Percentiles rank a stretch among this genome's conserved stretches.
Evolutionary conservation across 92 coral and sea anemone genomes (phyloP).

Genomic region (Epizoanthus rinbou): DNA sequence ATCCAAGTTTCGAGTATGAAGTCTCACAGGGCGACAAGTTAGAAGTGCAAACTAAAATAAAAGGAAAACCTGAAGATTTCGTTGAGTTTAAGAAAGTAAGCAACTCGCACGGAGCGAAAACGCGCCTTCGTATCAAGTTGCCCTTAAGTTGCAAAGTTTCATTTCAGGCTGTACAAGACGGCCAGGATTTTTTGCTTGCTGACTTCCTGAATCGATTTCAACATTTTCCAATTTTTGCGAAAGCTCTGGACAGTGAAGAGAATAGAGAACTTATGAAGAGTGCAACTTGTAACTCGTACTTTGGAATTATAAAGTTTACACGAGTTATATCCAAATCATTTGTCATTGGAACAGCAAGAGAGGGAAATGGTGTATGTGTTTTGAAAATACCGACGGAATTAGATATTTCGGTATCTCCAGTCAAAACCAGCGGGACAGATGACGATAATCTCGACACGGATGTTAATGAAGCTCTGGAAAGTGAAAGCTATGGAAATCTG

Average conservation of each 20-base stretch:
- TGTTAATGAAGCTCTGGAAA: conserved; percentile 7
- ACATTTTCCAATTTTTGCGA: conserved; percentile 19
- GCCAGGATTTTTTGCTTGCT: conserved; percentile 5
- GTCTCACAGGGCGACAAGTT: conserved; percentile 31
- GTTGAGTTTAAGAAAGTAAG: conserved; percentile 6
- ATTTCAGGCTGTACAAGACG: conserved; percentile 6
- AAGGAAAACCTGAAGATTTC: neutral
- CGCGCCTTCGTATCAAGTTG: neutral
- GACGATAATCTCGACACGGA: neutral
- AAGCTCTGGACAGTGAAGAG: conserved; percentile 6
- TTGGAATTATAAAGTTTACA: conserved; percentile 1
- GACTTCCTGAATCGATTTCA: conserved; percentile 9
- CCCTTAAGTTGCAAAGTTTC: conserved; percentile 19
- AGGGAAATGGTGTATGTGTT: conserved; percentile 14
- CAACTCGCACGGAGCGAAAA: neutral
- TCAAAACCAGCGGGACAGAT: neutral
- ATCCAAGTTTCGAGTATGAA: neutral
- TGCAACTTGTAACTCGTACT: conserved; percentile 3
- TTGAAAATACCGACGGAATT: conserved; percentile 28
- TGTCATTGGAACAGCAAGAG: conserved; percentile 27
- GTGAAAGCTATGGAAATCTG: conserved; percentile 21
- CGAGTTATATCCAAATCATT: neutral
- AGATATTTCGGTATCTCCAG: conserved; percentile 15
- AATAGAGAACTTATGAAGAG: conserved; percentile 23
- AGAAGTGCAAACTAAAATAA: neutral